Conservation (phyloP, 1,140 invertebrate species). For the Listronotus bonariensis region DNA sequence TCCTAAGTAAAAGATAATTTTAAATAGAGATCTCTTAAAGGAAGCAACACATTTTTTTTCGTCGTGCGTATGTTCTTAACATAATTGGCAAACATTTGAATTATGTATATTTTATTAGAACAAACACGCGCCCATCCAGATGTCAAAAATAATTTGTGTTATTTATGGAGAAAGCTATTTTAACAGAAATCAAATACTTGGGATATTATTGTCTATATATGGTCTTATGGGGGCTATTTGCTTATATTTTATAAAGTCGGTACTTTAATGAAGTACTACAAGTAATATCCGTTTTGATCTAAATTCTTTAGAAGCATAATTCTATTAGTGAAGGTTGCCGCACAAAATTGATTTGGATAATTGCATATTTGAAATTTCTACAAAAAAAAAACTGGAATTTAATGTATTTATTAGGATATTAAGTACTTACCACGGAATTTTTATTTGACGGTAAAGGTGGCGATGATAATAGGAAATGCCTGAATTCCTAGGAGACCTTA, state of each 20-base stretch:
- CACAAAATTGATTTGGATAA: slow-evolving; percentile 18
- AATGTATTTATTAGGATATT: too few relatives aligned
- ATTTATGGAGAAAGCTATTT: slow-evolving; percentile 24
- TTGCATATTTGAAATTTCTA: too few relatives aligned
- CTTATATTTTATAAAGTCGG: slow-evolving; percentile 25
- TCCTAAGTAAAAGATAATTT: too few relatives aligned
- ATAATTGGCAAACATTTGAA: slow-evolving; percentile 23
- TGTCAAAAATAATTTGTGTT: slow-evolving; percentile 31
- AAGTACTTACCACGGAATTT: too few relatives aligned
- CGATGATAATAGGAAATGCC: too few relatives aligned
- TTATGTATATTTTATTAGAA: slow-evolving; percentile 31
- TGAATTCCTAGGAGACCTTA: too few relatives aligned
- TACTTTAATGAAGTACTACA: slow-evolving; percentile 16
- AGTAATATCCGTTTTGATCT: slow-evolving; percentile 23
- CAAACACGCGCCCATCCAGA: slow-evolving; percentile 28
- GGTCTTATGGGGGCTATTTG: slow-evolving; percentile 24
- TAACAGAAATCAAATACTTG: slow-evolving; percentile 24
- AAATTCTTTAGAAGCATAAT: slow-evolving; percentile 16
- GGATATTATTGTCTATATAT: slow-evolving; percentile 24
- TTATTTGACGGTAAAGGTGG: too few relatives aligned
- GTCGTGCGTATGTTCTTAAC: neutral
- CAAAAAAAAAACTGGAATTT: too few relatives aligned
- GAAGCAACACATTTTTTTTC: too few relatives aligned
- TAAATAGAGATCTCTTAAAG: too few relatives aligned
- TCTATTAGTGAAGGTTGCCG: slow-evolving; percentile 9